phyloP scores from a whole-genome alignment of 2,113 vertebrate genomes.

The Phalacrocorax carbo region DNA sequence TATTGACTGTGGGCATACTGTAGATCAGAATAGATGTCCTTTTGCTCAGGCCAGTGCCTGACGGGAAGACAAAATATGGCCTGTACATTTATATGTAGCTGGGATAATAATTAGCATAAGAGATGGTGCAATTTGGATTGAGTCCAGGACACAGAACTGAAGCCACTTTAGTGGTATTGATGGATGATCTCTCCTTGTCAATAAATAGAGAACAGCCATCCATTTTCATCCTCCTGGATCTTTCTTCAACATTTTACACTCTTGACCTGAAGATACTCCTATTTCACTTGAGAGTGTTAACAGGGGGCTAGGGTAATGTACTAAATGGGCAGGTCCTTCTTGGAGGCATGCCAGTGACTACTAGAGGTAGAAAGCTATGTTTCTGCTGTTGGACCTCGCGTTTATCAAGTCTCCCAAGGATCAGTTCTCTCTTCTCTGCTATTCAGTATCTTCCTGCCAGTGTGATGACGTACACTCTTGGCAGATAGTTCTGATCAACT shows the following conservation, averaged over 20 bases:
- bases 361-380: neutral
- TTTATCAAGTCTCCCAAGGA: neutral
- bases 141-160: neutral
- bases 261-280: neutral
- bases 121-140: neutral
- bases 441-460: neutral
- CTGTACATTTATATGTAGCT: neutral
- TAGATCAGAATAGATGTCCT: neutral
- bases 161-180: neutral
- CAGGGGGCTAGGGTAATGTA: neutral
- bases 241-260: neutral
- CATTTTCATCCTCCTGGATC: neutral
- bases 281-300: neutral
- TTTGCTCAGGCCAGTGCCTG: neutral
- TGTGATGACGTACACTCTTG: neutral
- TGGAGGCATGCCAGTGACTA: neutral
- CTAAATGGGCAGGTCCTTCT: neutral
- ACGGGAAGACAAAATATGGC: neutral
- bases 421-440: neutral
- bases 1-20: neutral
- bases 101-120: neutral
- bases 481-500: neutral
- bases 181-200: neutral
- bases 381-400: neutral
- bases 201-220: constrained; percentile 3